Percentiles rank a stretch among this genome's conserved stretches.
phyloP scores from a whole-genome alignment of 1,140 invertebrate species.

The Pogonomyrmex barbatus region DNA sequence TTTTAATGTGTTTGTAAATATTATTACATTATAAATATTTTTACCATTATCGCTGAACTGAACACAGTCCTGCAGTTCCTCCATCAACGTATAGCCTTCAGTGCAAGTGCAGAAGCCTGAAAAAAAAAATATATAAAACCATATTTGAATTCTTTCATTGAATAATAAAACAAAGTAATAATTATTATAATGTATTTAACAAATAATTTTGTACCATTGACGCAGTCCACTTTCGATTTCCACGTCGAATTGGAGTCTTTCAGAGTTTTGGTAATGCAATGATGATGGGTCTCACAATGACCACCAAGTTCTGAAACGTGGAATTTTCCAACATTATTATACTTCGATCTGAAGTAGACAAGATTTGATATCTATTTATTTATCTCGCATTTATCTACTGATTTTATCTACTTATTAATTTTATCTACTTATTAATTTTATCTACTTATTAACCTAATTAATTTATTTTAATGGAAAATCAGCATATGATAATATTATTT shows the following conservation, averaged over 20 bases:
- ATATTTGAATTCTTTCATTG: constrained; percentile 29
- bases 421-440: not conserved
- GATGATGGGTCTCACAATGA: constrained; percentile 71
- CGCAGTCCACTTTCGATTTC: constrained; percentile 80
- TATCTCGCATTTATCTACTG: not conserved
- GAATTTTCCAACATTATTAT: not conserved
- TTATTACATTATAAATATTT: constrained; percentile 8
- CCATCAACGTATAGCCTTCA: constrained; percentile 76
- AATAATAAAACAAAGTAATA: not conserved
- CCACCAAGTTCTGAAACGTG: constrained; percentile 75
- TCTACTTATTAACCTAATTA: not conserved
- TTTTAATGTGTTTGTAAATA: not conserved
- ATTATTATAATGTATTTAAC: not conserved
- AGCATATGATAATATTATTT: not conserved
- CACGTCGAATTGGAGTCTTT: constrained; percentile 72
- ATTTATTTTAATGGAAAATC: not conserved
- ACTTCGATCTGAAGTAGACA: not conserved
- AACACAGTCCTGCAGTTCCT: constrained; percentile 77
- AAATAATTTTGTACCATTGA: constrained; percentile 72
- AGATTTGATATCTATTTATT: constrained; percentile 14
- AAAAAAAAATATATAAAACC: not conserved
- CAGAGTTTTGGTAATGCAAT: constrained; percentile 79
- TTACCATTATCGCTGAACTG: constrained; percentile 80
- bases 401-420: too few species aligned
- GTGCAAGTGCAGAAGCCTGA: constrained; percentile 79